phyloP scores from a whole-genome alignment of 2,888 invertebrate species.

The Celastrina argiolus region DNA sequence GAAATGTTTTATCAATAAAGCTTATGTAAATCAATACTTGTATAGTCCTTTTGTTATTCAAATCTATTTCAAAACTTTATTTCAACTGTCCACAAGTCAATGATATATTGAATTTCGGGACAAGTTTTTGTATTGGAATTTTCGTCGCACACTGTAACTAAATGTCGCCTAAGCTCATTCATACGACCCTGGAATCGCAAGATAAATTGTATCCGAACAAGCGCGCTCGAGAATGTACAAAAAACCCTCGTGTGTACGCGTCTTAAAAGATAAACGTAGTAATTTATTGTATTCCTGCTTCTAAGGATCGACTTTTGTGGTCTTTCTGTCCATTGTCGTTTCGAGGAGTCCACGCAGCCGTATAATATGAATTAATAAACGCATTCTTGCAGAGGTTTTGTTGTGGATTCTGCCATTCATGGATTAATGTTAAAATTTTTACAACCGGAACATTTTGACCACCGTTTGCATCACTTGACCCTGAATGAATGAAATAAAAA shows the following conservation, averaged over 20 bases:
- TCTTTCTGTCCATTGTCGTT: slow-evolving; percentile 63
- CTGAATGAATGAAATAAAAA: background rate
- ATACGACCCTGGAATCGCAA: slow-evolving; percentile 64
- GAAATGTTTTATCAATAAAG: background rate
- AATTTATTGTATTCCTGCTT: slow-evolving; percentile 73
- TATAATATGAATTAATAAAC: slow-evolving; percentile 78
- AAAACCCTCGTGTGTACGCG: slow-evolving; percentile 53
- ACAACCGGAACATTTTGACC: slow-evolving; percentile 49
- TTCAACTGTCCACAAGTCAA: slow-evolving; percentile 3
- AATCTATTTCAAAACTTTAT: slow-evolving; percentile 9
- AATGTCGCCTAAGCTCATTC: slow-evolving; percentile 54
- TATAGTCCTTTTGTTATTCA: slow-evolving; percentile 7
- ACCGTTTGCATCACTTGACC: slow-evolving; percentile 9
- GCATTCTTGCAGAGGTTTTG: slow-evolving; percentile 53
- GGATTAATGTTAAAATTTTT: background rate
- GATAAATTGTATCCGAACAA: slow-evolving; percentile 73
- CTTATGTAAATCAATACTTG: background rate
- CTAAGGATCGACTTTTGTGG: slow-evolving; percentile 72
- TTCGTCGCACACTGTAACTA: slow-evolving; percentile 14
- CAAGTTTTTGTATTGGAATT: slow-evolving; percentile 19
- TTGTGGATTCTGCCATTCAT: slow-evolving; percentile 10
- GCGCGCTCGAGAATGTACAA: slow-evolving; percentile 54
- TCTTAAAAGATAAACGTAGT: slow-evolving; percentile 59
- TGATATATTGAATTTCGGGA: slow-evolving; percentile 5
- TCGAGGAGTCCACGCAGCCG: slow-evolving; percentile 69